These are phyloP conservation scores for Tichodroma muraria DNA, from an alignment of 2,113 vertebrate genomes.

Conservation along the genomic window DNA sequence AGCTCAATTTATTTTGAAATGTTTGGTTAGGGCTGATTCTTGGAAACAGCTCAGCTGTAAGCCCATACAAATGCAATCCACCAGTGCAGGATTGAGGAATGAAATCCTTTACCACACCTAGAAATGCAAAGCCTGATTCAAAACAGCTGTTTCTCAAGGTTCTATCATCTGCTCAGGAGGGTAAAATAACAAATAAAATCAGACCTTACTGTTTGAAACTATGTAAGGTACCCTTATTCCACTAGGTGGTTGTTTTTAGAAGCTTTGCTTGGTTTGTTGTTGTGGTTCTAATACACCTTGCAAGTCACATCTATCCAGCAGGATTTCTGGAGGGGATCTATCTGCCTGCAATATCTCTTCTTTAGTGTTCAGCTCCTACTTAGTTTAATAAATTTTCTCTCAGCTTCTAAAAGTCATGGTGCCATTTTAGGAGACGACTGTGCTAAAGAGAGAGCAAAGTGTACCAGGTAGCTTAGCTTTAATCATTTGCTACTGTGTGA, in stretches of 20 bases:
- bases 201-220: neutral
- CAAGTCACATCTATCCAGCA: neutral
- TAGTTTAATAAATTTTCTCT: neutral
- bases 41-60: neutral
- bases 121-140: neutral
- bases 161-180: neutral
- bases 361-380: neutral
- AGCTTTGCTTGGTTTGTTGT: neutral
- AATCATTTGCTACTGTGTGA: neutral
- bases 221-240: neutral
- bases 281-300: neutral
- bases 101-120: neutral
- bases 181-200: neutral
- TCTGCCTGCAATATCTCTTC: neutral
- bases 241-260: neutral
- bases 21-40: neutral
- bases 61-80: neutral
- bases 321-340: neutral
- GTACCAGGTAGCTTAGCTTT: neutral
- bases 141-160: neutral
- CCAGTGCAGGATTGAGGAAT: neutral
- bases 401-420: neutral
- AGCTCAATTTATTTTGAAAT: neutral
- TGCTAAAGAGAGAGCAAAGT: neutral
- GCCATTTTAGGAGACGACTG: neutral